Base-by-base conservation (phyloP, 2,113 vertebrate genomes). In the Dicentrarchus labrax region DNA sequence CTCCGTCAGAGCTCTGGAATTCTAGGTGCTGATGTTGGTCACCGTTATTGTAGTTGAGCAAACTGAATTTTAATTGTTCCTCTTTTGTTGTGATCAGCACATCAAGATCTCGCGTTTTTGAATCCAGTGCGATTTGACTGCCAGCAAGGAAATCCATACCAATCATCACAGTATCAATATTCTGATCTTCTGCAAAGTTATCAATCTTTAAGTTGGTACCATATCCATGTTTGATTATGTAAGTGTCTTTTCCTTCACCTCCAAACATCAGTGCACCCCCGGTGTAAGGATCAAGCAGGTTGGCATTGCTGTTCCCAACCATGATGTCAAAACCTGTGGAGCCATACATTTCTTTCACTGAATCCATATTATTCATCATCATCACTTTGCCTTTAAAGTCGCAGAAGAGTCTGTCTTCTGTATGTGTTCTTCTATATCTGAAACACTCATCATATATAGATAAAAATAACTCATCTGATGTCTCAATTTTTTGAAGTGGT, bases 1-100 rank as follows among this genome's bases (percentile, higher is more conserved):
- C 88, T 22, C 90, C 90, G 22, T 93, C 90, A 43, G 87, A 78
- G 53, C 69, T 91, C 83, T 79, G 83, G 57, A 91, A 91, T 6
- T 74, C 47, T 13, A 93, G 38, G 24, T 93, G 90, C 75, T 91
- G 91, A 57, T 80, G 4, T 36, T 77, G 6, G 43, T 5, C 3
- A 21, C 68, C 54, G 0, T 16, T 1, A 11, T 11, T 67, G 75
- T 90, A 91, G 6, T 43, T 24, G 13, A 76, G 21, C 24, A 92
- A 72, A 22, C 6, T 0, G 0, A 90, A 9, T n/a, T 15, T 11
- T 1, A 88, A 1, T 7, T 15, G 8, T 72, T 84, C 22, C n/a
- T 60, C 83, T 24, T 76, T 68, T 2, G 62, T 41, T 5, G 24
- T 51, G 11, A 86, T 81, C 2, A 0, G 81, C 43, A 90, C 47